These are phyloP conservation scores for Ophioninae sp. DNA, from an alignment of 2,888 invertebrate species.

Conservation along the genomic window DNA sequence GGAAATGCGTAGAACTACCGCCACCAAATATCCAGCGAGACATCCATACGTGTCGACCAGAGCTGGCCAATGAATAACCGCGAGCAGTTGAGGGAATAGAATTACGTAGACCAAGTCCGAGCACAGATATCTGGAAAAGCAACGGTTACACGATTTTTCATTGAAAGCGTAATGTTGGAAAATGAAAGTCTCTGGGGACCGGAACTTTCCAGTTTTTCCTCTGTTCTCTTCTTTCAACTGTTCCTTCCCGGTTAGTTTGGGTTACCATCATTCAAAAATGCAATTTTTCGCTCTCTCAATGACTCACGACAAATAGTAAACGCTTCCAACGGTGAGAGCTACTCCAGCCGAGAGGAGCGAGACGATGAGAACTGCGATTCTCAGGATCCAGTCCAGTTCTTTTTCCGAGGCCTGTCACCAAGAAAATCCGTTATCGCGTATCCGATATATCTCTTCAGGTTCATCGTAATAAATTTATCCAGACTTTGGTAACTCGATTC, in stretches of 20 bases:
- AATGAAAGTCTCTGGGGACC: too few relatives aligned
- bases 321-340: constrained; percentile 86
- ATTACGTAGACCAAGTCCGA: constrained; percentile 88
- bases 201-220: too few relatives aligned
- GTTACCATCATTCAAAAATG: too few relatives aligned
- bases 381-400: constrained; percentile 87
- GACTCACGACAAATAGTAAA: constrained; percentile 83
- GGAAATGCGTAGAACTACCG: constrained; percentile 82
- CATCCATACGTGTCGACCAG: constrained; percentile 87
- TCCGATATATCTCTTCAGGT: too few relatives aligned
- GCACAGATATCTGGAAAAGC: constrained; percentile 83
- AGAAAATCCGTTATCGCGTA: constrained; percentile 16
- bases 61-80: constrained; percentile 85
- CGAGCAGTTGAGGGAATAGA: constrained; percentile 87
- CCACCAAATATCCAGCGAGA: constrained; percentile 82
- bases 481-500: not conserved
- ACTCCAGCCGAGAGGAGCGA: constrained; percentile 84
- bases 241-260: too few relatives aligned
- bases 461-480: not conserved
- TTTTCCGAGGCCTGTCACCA: constrained; percentile 84
- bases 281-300: too few relatives aligned
- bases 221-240: too few relatives aligned
- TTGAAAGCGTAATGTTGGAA: too few relatives aligned
- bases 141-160: not conserved
- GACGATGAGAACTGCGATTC: constrained; percentile 84